Evolutionary conservation across 2,797 vertebrate species (phyloP).

Genomic region (Coccyzus lansbergi): DNA sequence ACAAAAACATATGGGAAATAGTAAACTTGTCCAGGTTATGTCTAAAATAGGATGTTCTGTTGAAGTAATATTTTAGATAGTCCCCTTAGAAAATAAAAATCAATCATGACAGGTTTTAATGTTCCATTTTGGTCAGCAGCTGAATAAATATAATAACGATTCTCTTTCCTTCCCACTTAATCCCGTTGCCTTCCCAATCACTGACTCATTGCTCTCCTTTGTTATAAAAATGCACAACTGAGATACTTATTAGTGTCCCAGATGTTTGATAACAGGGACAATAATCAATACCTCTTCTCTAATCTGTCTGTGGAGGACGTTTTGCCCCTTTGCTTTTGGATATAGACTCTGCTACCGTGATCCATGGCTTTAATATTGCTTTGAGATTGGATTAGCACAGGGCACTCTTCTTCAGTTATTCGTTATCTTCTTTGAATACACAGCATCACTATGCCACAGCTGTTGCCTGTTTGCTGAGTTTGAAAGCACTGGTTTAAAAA

Average conservation of each 20-base stretch:
- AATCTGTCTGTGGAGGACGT: not conserved
- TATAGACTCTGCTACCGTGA: not conserved
- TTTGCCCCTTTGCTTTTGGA: not conserved
- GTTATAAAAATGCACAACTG: not conserved
- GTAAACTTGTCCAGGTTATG: conserved; percentile 36
- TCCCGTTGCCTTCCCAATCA: not conserved
- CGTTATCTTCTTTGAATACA: not conserved
- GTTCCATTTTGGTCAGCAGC: not conserved
- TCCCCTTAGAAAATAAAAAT: not conserved
- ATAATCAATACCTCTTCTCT: conserved; percentile 6
- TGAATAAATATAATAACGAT: not conserved
- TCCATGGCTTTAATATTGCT: not conserved
- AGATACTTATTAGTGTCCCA: conserved; percentile 3
- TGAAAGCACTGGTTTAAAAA: not conserved
- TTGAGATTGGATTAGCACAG: not conserved
- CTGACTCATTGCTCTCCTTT: not conserved
- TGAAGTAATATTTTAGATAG: not conserved
- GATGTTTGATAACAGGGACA: not conserved
- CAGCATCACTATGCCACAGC: not conserved
- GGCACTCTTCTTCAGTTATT: not conserved
- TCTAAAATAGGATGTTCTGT: conserved; percentile 20
- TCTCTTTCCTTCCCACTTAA: conserved; percentile 11
- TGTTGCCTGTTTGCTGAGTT: not conserved
- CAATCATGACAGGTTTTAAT: not conserved
- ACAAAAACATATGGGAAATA: conserved; percentile 36